Percentiles rank a stretch among this genome's conserved stretches.
These are phyloP conservation scores for Philypnodon macrostomus DNA, from an alignment of 2,797 vertebrate species.

Conservation along the genomic window DNA sequence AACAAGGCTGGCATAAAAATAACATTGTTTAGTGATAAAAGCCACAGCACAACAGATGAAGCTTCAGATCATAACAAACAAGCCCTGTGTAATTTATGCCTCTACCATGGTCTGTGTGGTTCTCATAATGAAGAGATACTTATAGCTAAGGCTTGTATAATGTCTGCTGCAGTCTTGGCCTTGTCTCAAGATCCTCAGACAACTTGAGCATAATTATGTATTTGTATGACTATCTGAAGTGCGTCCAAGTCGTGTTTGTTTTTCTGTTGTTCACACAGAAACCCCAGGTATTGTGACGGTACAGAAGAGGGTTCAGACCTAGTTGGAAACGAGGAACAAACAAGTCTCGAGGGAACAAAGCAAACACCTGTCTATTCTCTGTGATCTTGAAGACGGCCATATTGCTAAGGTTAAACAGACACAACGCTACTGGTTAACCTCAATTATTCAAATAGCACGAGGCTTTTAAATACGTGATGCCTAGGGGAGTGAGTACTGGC, in stretches of 20 bases:
- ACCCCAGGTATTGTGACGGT: conserved; percentile 20
- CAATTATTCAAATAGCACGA: not conserved
- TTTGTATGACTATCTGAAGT: conserved; percentile 25
- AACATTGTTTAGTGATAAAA: conserved; percentile 19
- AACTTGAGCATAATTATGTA: conserved; percentile 14
- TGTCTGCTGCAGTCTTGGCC: not conserved
- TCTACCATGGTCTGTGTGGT: conserved; percentile 9
- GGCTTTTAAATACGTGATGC: not conserved
- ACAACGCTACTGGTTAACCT: not conserved
- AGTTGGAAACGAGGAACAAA: conserved; percentile 49
- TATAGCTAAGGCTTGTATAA: conserved; percentile 12
- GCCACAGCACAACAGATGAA: conserved; percentile 19
- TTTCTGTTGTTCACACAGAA: conserved; percentile 21
- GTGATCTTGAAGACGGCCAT: conserved; percentile 36
- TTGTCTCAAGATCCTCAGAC: conserved; percentile 1
- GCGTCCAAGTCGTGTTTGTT: conserved; percentile 11
- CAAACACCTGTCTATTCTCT: conserved; percentile 36
- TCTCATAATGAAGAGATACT: conserved; percentile 4
- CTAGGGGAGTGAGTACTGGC: not conserved
- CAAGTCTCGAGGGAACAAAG: conserved; percentile 30
- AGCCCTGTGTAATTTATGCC: conserved; percentile 5
- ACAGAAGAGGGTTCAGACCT: conserved; percentile 34
- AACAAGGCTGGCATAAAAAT: conserved; percentile 1
- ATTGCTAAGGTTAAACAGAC: conserved; percentile 20
- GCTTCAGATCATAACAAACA: too few relatives aligned